Conservation (phyloP, 2,113 vertebrate genomes). For the Chitala chitala region DNA sequence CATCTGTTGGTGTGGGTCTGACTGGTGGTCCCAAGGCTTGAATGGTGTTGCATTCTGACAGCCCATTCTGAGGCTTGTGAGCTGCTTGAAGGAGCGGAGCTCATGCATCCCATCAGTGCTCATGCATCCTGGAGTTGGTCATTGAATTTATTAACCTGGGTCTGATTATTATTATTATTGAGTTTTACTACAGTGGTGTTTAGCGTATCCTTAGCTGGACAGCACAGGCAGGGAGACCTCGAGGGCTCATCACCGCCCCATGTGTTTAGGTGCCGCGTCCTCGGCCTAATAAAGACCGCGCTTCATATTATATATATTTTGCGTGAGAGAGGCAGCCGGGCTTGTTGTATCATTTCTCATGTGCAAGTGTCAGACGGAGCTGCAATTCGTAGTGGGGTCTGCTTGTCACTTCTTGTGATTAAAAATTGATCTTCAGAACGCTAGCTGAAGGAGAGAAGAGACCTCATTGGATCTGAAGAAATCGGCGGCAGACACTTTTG, state of each 20-base stretch:
- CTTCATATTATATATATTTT: neutral
- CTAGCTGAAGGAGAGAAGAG: constrained; percentile 47
- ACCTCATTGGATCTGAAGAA: constrained; percentile 56
- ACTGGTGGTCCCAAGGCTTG: too few relatives aligned
- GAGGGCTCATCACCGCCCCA: too few relatives aligned
- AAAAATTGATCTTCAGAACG: constrained; percentile 64
- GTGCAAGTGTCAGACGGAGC: neutral
- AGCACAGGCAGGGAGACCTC: too few relatives aligned
- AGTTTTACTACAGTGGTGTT: too few relatives aligned
- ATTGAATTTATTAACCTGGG: too few relatives aligned
- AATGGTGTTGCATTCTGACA: too few relatives aligned
- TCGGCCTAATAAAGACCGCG: too few relatives aligned
- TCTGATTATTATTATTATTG: neutral
- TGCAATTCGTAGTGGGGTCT: constrained; percentile 34
- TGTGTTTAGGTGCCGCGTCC: too few relatives aligned
- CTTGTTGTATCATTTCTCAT: constrained; percentile 36
- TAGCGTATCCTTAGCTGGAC: too few relatives aligned
- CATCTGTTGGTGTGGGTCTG: too few relatives aligned
- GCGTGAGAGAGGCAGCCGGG: constrained; percentile 9
- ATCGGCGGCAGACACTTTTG: constrained; percentile 41
- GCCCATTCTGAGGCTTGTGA: neutral
- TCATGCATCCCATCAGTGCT: too few relatives aligned
- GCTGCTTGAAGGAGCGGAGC: neutral
- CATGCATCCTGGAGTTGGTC: too few relatives aligned
- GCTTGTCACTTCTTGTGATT: constrained; percentile 62